Base-by-base conservation (phyloP, 2,797 vertebrate genomes). In the Syngnathus acus region DNA sequence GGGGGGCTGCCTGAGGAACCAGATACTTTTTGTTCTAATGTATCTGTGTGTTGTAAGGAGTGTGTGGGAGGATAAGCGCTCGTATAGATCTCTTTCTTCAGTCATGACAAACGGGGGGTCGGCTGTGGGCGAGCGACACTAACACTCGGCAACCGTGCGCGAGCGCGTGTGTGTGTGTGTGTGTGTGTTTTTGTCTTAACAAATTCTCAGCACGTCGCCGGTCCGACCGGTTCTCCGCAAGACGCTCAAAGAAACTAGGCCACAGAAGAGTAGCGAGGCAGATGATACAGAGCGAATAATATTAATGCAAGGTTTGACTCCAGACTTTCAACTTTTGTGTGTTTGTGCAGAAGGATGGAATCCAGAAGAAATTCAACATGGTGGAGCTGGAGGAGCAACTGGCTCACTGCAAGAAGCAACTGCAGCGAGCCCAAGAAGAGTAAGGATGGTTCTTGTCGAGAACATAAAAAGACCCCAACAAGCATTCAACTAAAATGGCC, bases 371-470 rank as follows among this genome's bases (percentile, higher is more conserved):
- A 38, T 84, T 65, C 26, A 80, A 81, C 61, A 78, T 91, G 68
- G 89, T 88, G 66, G 92, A 94, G 0, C 87, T 95, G 71, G 90
- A 86, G 75, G 86, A 85, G 37, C 86, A 91, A 26, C 89, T 95
- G 65, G 88, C 87, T 58, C 86, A 81, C 78, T 92, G 74, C 75
- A 90, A 70, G 63, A 91, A 79, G 59, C 93, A 96, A 45, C 86
- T 93, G 73, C 92, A 91, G 82, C 81, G 87, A 63, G 86, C 89
- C 43, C 72, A 87, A 26, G 86, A 92, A 50, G 94, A 96, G 96
- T 98, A 89, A 93, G 94, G 70, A 55, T 13, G 14, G 50, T 16
- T 50, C 60, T 64, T 32, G 32, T 32, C 32, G 32, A 32, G 32
- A 4, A 48, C 16, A 48, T 17, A 48, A 48, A 17, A 7, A 3